Base-by-base conservation (phyloP, 1,140 invertebrate species). In the Drosophila albomicans region DNA sequence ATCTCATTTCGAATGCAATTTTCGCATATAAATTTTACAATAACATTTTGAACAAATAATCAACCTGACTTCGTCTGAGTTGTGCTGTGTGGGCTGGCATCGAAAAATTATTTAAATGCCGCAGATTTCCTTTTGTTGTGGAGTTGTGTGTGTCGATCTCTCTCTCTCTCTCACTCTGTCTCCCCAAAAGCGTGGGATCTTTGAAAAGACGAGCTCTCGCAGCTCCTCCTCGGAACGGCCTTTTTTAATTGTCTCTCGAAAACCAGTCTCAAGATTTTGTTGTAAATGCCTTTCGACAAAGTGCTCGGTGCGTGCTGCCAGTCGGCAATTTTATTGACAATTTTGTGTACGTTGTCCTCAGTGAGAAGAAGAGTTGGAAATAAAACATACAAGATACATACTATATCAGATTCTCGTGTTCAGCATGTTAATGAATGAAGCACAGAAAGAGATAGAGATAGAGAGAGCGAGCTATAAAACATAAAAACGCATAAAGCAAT, bases 21-120 rank as follows among this genome's bases (percentile, higher is more conserved):
- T 88, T 88, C 84, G 84, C 84, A 88, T 89, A 88, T 88, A 88
- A 88, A 88, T 84, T 88, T 45, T 54, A 85, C 73, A 82, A 82
- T 80, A 80, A 87, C 76, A 68, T 78, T 65, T 70, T 78, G 51
- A 73, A 89, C 80, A 88, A 89, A 88, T 84, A 77, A 82, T 80
- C 77, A 62, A 69, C 73, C 51, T 67, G 65, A 64, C 64, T 62
- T 41, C 41, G 43, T 5, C 13, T 30, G 16, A n/a, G 70, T 61
- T 11, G 25, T 48, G 13, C 35, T 79, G 84, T 87, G 84, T 88
- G 74, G 85, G 84, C 57, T 78, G 80, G 57, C 74, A 72, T 71
- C 70, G 64, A 81, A 84, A 75, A 75, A 81, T 80, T 87, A 87
- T 87, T 87, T 87, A 87, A 87, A 82, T 88, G 80, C 63, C 61